phyloP scores from a whole-genome alignment of 2,888 invertebrate species.

The Acrocyrtus sp. region DNA sequence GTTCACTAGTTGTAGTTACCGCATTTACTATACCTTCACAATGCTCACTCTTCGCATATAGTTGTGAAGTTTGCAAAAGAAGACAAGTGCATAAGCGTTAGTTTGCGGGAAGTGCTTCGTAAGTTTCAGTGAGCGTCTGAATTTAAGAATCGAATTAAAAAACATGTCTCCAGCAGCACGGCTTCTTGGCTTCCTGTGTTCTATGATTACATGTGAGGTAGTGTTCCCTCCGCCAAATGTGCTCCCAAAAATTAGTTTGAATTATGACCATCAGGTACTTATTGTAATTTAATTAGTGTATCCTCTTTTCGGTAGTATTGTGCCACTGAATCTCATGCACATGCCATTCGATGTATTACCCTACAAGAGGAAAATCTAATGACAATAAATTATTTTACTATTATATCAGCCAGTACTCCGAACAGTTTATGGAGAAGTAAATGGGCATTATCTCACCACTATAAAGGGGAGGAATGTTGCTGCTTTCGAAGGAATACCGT shows the following conservation, averaged over 20 bases:
- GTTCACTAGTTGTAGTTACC: neutral
- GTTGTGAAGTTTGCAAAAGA: neutral
- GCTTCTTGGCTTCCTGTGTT: slow-evolving; percentile 46
- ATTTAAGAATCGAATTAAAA: neutral
- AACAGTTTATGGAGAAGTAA: slow-evolving; percentile 46
- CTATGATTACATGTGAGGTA: slow-evolving; percentile 51
- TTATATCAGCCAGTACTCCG: slow-evolving; percentile 31
- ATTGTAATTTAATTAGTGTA: too few relatives aligned
- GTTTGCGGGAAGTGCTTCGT: neutral
- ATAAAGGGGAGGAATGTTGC: slow-evolving; percentile 49
- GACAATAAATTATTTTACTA: too few relatives aligned
- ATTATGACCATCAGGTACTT: slow-evolving; percentile 48
- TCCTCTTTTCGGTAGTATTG: too few relatives aligned
- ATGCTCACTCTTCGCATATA: slow-evolving; percentile 1
- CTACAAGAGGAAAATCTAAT: too few relatives aligned
- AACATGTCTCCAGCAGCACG: slow-evolving; percentile 35
- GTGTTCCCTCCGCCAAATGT: slow-evolving; percentile 43
- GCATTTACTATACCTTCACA: neutral
- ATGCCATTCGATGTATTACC: too few relatives aligned
- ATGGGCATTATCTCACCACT: slow-evolving; percentile 46
- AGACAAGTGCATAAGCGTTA: too few relatives aligned
- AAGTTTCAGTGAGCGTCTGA: neutral
- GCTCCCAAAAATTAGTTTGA: slow-evolving; percentile 40
- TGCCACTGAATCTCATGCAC: too few relatives aligned
- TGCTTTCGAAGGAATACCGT: slow-evolving; percentile 36